A percentile compares a stretch with the other conserved stretches of the same genome.
Conservation (phyloP, 2,797 vertebrate species). For the Argentina silus region DNA sequence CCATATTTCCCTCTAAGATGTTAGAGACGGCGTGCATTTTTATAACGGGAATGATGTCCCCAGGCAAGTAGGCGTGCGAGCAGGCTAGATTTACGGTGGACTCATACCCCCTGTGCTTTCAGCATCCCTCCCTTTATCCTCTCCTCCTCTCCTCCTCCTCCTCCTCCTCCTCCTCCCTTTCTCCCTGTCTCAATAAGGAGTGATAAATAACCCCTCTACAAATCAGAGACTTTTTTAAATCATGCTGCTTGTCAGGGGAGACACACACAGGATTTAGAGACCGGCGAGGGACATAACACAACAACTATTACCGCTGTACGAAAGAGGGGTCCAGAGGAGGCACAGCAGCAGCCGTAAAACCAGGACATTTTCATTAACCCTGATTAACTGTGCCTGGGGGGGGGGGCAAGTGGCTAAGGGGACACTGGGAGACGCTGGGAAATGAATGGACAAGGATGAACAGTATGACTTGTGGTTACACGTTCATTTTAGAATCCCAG, state of each 20-base stretch:
- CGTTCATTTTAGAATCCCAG: background rate
- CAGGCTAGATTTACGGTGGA: slow-evolving; percentile 43
- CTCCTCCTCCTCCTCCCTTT: background rate
- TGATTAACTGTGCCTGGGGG: background rate
- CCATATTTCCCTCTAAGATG: slow-evolving; percentile 18
- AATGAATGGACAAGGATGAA: slow-evolving; percentile 28
- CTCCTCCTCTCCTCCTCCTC: background rate
- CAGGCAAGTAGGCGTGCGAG: slow-evolving; percentile 12
- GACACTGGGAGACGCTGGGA: background rate
- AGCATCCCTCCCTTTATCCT: slow-evolving; percentile 6
- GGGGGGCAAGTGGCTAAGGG: background rate
- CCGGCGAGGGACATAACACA: slow-evolving; percentile 29
- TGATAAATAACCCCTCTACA: slow-evolving; percentile 31
- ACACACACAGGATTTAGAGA: slow-evolving; percentile 27
- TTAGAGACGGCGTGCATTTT: slow-evolving; percentile 18
- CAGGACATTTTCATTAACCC: background rate
- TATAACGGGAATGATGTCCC: slow-evolving; percentile 37
- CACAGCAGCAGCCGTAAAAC: background rate
- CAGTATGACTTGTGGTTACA: background rate
- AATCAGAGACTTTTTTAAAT: slow-evolving; percentile 41
- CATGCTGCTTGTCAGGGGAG: slow-evolving; percentile 21
- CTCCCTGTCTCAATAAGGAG: background rate
- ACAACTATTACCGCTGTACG: background rate
- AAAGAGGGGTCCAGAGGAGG: background rate
- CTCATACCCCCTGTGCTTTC: slow-evolving; percentile 33